phyloP scores from a whole-genome alignment of 1,140 invertebrate species.

The Phenacoccus solenopsis region DNA sequence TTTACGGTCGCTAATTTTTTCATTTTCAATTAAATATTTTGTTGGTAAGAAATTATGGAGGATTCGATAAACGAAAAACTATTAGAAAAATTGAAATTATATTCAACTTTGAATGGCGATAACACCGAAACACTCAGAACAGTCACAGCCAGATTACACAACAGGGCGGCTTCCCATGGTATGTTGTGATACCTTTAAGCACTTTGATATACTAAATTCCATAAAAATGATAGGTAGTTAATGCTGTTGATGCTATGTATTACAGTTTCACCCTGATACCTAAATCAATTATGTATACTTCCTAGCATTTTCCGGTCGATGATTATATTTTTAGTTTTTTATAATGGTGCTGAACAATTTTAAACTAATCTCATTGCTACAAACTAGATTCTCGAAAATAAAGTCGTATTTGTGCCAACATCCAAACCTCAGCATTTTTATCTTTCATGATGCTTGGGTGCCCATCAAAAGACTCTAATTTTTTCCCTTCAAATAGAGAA shows the following conservation, averaged over 20 bases:
- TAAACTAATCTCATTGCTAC: no score
- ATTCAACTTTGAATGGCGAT: slow-evolving; percentile 28
- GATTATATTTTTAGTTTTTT: no score
- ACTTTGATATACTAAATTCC: background rate
- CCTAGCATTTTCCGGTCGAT: no score
- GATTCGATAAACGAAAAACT: slow-evolving; percentile 34
- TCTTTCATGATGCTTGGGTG: no score
- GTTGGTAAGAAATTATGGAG: slow-evolving; percentile 24
- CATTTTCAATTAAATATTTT: background rate
- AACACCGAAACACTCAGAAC: slow-evolving; percentile 38
- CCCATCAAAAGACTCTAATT: no score
- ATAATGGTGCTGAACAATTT: no score
- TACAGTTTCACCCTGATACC: no score
- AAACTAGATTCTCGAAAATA: no score
- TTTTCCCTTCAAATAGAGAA: no score
- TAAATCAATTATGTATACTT: no score
- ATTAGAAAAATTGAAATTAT: slow-evolving; percentile 32
- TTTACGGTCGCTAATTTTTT: background rate
- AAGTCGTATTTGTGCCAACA: no score
- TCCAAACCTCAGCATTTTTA: no score
- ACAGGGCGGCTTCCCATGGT: slow-evolving; percentile 26
- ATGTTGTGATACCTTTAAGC: background rate
- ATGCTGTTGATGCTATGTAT: background rate
- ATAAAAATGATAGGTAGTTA: background rate
- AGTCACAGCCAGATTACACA: slow-evolving; percentile 34